Evolutionary conservation across 1,140 invertebrate genomes (phyloP), one percentile per base, ranked within the genome.

Genomic region (Meloidogyne hapla): DNA sequence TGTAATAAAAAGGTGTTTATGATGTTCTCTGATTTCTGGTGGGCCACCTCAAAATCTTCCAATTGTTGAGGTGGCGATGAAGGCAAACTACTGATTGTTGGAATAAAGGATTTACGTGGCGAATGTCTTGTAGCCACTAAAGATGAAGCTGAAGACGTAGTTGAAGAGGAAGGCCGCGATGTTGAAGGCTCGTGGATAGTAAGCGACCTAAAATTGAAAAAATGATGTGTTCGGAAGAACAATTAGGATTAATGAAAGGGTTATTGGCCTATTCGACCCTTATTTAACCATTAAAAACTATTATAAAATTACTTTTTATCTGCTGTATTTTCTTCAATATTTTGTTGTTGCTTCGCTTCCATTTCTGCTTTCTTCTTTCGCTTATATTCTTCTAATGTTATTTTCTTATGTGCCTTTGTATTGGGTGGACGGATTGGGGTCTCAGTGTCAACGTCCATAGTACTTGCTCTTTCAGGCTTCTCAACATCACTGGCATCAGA

Each of bases 61-160:
- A 67, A 6, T 67, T 67, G 21, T 67, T 67, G 65, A 9, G 65
- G 65, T 26, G 65, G 23, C 6, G 65, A 67, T 21, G 48, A 56
- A n/a, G 65, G 65, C 10, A 67, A n/a, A 67, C 40, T 67, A 6
- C 13, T 42, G 21, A 67, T 21, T 25, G 40, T 8, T 25, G 65
- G 65, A 67, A 67, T 38, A 21, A 67, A 67, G 28, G 65, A 67
- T 67, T 25, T 67, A 6, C 65, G 65, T 67, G 65, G 65, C 1
- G 65, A 67, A 38, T 67, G 65, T 38, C 65, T 33, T 21, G n/a
- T 42, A 6, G 23, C n/a, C 6, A 65, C 3, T 18, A 38, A 13
- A 26, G 64, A 38, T 13, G 25, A 69, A 28, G 48, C n/a, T n/a
- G 18, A n/a, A 56, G n/a, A 56, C 18, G 18, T n/a, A 6, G 48